Base-by-base conservation (phyloP, 2,113 vertebrate genomes). In the Antigone vipio region DNA sequence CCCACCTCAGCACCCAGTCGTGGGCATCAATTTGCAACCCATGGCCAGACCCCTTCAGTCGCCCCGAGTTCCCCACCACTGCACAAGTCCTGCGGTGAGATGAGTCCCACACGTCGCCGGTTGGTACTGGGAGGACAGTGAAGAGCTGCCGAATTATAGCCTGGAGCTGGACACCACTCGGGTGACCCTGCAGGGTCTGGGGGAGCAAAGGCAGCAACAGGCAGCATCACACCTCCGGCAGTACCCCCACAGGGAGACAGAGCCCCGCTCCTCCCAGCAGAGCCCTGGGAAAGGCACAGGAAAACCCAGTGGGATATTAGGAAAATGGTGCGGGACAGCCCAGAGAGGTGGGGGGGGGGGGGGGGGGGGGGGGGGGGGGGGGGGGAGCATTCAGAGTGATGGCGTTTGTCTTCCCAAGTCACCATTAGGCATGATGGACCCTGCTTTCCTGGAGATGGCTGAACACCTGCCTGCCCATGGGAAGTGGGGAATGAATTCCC, bases 1-100 rank as follows among this genome's bases (percentile, higher is more conserved):
- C 83, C 60, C 72, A 97, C 97, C 96, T 96, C 81, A 98, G 58
- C 67, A 97, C 93, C 59, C 96, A 95, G 24, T 95, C 53, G 1
- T 97, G 95, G 5, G 88, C 38, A 1, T 98, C 96, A 2, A 95
- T 98, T 74, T 18, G 77, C 66, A 64, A 24, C 34, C 97, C 92
- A 0, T 96, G 84, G 38, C 59, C 47, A 1, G 98, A 97, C 9
- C 90, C 95, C 18, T 44, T 96, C 52, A 97, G 95, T n/a, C 42
- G 7, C n/a, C 95, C 90, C 0, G 75, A 98, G 52, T 97, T 98
- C 13, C 96, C 97, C 49, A 97, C 94, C 26, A 97, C 96, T 0
- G 85, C 96, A n/a, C 95, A 98, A 5, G 53, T 95, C 49, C 92
- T 89, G 62, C 97, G 97, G 24, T 0, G 30, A 32, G 64, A 27